Conservation (phyloP, 30 jellyfish, hydroid and myxozoan species). For the Turritopsis dohrnii region DNA sequence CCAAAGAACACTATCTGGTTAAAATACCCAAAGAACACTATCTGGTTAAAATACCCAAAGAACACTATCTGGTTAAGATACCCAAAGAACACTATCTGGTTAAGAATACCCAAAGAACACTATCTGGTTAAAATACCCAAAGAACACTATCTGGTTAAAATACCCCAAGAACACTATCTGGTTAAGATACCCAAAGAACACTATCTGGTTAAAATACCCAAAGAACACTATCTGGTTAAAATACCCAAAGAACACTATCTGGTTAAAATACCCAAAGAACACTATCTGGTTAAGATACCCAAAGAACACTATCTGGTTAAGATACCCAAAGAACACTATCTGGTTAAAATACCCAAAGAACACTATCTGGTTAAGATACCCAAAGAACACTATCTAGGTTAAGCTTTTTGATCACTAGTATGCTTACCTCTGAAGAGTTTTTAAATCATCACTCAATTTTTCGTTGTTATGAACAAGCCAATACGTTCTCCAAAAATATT, state of each 20-base stretch:
- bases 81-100: background rate
- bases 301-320: background rate
- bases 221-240: too few species aligned
- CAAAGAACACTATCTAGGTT: too few species aligned
- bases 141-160: background rate
- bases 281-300: background rate
- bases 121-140: background rate
- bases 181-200: background rate
- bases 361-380: background rate
- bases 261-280: too few species aligned
- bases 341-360: background rate
- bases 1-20: too few species aligned
- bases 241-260: background rate
- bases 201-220: too few species aligned
- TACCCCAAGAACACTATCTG: too few species aligned
- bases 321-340: too few species aligned
- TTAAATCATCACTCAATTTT: conserved; percentile 59
- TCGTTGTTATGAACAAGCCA: conserved; percentile 78
- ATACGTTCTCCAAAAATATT: conserved; percentile 77
- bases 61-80: too few species aligned
- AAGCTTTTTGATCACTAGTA: background rate
- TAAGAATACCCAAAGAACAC: too few species aligned
- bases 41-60: too few species aligned
- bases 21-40: background rate
- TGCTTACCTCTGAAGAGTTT: conserved; percentile 46